Evolutionary conservation across 2,888 invertebrate genomes (phyloP), one percentile per base, ranked within the genome.

Genomic region (Drosophila infuscata): DNA sequence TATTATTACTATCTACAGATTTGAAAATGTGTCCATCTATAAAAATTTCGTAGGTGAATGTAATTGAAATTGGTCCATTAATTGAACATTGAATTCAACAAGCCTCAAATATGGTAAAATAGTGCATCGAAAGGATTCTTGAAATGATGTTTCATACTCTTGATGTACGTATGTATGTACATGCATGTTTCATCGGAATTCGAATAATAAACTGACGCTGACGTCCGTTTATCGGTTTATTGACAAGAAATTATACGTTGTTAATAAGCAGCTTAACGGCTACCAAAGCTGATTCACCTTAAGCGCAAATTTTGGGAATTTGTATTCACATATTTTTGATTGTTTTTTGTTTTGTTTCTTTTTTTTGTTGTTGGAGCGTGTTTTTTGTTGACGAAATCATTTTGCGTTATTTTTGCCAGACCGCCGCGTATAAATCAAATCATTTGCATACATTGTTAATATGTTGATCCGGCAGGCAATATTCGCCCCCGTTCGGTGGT

Each of bases 371-470:
- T n/a, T 11, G 6, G 61, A 51, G 62, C 43, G 43, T 46, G 73
- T 66, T 25, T 25, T 74, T 58, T 76, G 72, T 79, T 76, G 70
- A 77, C 79, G 79, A 79, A 73, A 54, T 70, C 66, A 59, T 70
- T 70, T 77, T 29, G 60, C 70, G 36, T 48, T 43, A 46, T 20
- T 58, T 65, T 59, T 61, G 49, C 57, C 43, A 43, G 56, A 52
- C 17, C 75, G 52, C 17, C 30, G 56, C 35, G 32, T 46, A 65
- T 76, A 66, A 64, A 74, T 78, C 82, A 75, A 64, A 66, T 43
- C 68, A 83, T 83, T 83, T 79, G 79, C 83, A 83, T 82, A 87
- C 80, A 68, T 70, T 72, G 65, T 81, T 74, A 64, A 74, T 56
- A 51, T 60, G 64, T 59, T 66, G 64, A 62, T 66, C 25, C 30